Evolutionary conservation across 2,797 vertebrate genomes (phyloP), one percentile per base, ranked within the genome.

Genomic region (Salarias fasciatus): DNA sequence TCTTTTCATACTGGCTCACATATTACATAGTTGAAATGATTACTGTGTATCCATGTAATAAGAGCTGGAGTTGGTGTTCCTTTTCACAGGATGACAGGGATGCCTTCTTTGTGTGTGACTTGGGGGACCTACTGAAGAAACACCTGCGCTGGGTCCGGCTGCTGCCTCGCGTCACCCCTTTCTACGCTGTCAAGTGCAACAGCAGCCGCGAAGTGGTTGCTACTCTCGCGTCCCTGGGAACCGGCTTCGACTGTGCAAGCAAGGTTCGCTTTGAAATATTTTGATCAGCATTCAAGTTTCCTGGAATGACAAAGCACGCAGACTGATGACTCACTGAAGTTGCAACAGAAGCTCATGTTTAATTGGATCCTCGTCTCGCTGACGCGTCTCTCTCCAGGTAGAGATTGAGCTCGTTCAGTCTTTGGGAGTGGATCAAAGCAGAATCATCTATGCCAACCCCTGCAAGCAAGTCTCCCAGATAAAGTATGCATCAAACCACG

Each of bases 401-500:
- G 98, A 99, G 90, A 99, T 99, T 72, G 96, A 98, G 53, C 74
- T 98, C 73, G 93, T 98, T 11, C 97, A 98, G 89, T 94, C 94
- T 79, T 90, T 95, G 8, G 97, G 97, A 53, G 97, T 99, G 7
- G 91, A 95, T 61, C 92, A 96, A 3, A 92, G 92, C 73, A 91
- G 94, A 88, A 97, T 99, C 69, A 99, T 99, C 89, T 99, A 99
- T 79, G 98, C 98, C 74, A 99, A 99, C 83, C 98, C 98, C 43
- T 99, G 97, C 84, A 99, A 99, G 82, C 98, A 99, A 91, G 91
- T 97, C 35, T 99, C 97, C 63, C 98, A 99, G 73, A 99, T 99
- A 68, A 99, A 98, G 75, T 99, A 98, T 53, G 97, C 98, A 3
- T 95, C 95, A 55, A 92, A 91, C 59, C 96, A 92, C 2, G 97